These are phyloP conservation scores for Laticauda laticaudata DNA, from an alignment of 2,113 vertebrate genomes.

Conservation along the genomic window DNA sequence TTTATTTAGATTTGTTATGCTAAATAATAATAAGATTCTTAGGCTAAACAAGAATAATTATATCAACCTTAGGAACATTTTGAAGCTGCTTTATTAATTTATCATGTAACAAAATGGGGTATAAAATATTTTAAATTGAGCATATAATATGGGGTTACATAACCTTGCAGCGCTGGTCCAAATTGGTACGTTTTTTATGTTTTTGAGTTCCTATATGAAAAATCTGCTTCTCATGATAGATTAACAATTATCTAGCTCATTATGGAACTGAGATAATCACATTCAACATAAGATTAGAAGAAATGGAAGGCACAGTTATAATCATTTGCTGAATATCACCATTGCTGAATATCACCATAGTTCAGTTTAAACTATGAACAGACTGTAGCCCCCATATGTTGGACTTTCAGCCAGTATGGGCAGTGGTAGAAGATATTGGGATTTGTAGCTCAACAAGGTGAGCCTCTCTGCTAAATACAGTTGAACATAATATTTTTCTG, in stretches of 20 bases:
- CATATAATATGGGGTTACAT: background rate
- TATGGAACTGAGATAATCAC: background rate
- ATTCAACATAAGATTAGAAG: background rate
- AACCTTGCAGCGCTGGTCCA: background rate
- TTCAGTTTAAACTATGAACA: background rate
- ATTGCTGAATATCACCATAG: background rate
- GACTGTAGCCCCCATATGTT: background rate
- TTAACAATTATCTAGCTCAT: background rate
- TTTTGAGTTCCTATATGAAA: background rate
- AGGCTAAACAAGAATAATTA: background rate
- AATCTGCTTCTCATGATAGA: background rate
- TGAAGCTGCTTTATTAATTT: background rate
- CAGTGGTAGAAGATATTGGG: background rate
- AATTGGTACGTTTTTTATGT: background rate
- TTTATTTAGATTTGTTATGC: background rate
- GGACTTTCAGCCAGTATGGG: background rate
- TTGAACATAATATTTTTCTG: background rate
- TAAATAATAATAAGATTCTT: background rate
- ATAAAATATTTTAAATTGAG: background rate
- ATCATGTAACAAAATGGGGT: background rate
- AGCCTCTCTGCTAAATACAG: background rate
- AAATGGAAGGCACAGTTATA: background rate
- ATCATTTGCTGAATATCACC: background rate
- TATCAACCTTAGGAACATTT: background rate
- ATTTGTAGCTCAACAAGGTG: background rate